These are phyloP conservation scores for Lithodes maja DNA, from an alignment of 2,888 invertebrate species.

Conservation along the genomic window DNA sequence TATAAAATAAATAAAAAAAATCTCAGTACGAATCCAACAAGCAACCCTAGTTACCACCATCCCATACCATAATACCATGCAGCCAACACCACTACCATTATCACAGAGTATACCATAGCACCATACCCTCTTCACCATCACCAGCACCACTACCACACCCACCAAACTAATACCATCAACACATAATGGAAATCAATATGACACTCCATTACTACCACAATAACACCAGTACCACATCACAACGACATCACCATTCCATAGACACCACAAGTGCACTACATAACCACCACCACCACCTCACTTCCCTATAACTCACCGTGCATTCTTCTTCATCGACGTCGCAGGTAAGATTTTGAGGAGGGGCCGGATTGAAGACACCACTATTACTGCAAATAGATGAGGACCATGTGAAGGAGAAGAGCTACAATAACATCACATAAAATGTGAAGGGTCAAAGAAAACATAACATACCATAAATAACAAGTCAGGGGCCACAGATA, in stretches of 20 bases:
- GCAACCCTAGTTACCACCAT: too few species aligned
- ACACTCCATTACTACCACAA: constrained; percentile 14
- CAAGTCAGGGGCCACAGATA: too few species aligned
- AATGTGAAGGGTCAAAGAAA: too few species aligned
- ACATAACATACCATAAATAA: too few species aligned
- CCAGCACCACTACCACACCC: background rate
- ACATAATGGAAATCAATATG: background rate
- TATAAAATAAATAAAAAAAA: too few species aligned
- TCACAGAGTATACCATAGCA: background rate
- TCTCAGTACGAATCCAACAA: too few species aligned
- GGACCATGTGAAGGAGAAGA: too few species aligned
- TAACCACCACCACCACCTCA: background rate
- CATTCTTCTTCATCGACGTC: background rate
- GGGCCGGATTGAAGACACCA: background rate
- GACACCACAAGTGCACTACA: background rate
- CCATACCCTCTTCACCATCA: background rate
- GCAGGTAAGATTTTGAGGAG: background rate
- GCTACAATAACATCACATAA: too few species aligned
- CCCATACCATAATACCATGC: too few species aligned
- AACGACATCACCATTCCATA: background rate
- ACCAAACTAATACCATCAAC: constrained; percentile 13
- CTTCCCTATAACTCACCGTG: background rate
- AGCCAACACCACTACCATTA: background rate
- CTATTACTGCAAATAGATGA: background rate
- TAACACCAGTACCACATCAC: constrained; percentile 12